Evolutionary conservation across 2,113 vertebrate species (phyloP).

Genomic region (Varanus salvator): DNA sequence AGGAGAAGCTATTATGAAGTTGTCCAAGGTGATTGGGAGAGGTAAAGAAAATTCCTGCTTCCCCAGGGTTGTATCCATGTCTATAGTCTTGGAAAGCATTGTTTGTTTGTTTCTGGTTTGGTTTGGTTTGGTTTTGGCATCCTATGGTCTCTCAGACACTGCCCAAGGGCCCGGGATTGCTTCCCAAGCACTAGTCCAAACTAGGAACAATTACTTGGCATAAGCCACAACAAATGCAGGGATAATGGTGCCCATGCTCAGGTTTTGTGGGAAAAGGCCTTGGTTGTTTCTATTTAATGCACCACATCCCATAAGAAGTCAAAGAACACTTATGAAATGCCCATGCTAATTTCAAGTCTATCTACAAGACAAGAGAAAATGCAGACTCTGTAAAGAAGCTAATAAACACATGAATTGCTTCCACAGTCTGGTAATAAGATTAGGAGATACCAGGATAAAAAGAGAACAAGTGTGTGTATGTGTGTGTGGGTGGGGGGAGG

Average conservation of each 20-base stretch:
- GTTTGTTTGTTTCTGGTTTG: too few species aligned
- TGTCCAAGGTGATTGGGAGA: too few species aligned
- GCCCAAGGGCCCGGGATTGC: too few species aligned
- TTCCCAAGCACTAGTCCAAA: not conserved
- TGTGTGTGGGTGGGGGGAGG: too few species aligned
- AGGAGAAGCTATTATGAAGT: too few species aligned
- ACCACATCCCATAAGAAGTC: not conserved
- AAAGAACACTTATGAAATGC: not conserved
- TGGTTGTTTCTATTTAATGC: not conserved
- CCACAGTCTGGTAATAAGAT: not conserved
- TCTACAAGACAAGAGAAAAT: not conserved
- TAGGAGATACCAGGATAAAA: not conserved
- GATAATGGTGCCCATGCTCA: not conserved
- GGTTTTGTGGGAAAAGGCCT: not conserved
- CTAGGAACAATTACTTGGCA: not conserved
- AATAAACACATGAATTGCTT: not conserved
- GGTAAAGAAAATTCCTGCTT: too few species aligned
- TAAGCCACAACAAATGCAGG: not conserved
- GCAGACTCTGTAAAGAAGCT: not conserved
- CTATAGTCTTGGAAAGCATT: too few species aligned
- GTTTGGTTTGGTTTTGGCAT: too few species aligned
- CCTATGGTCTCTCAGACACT: too few species aligned
- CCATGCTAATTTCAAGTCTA: not conserved
- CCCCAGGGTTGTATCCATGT: too few species aligned
- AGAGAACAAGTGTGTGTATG: not conserved